Percentiles rank a stretch among this genome's conserved stretches.
Evolutionary conservation across 1,140 invertebrate genomes (phyloP).

Genomic region (Linepithema humile): DNA sequence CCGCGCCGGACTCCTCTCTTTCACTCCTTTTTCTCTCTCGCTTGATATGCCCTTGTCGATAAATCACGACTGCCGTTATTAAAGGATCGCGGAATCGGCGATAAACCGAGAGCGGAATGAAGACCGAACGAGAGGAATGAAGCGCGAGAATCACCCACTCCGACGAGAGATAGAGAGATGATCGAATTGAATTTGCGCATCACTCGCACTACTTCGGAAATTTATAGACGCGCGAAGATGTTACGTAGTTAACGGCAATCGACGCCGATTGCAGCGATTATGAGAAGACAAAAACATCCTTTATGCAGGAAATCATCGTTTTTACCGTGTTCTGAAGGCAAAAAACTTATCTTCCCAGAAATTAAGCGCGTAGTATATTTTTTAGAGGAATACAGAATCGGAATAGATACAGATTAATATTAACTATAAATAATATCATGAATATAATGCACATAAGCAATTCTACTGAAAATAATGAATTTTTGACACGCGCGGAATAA

Average conservation of each 20-base stretch:
- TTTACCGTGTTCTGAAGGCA: neutral
- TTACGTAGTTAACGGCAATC: constrained; percentile 31
- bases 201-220: neutral
- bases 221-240: constrained; percentile 6
- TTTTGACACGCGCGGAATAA: neutral
- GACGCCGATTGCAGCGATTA: neutral
- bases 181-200: constrained; percentile 46
- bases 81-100: constrained; percentile 66
- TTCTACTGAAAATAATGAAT: neutral
- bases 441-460: neutral
- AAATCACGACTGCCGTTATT: constrained; percentile 72
- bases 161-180: constrained; percentile 10
- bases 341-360: neutral
- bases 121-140: neutral
- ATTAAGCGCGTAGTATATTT: neutral
- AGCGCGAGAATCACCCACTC: constrained; percentile 12
- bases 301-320: neutral
- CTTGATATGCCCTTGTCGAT: constrained; percentile 66
- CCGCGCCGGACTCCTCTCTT: constrained; percentile 51
- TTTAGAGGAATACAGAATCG: too few relatives aligned
- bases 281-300: neutral
- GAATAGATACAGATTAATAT: neutral
- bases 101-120: constrained; percentile 57
- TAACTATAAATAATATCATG: neutral
- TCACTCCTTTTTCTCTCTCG: neutral